Evolutionary conservation across 2,888 invertebrate species (phyloP), one percentile per base, ranked within the genome.

Genomic region (Drosophila anomelani): DNA sequence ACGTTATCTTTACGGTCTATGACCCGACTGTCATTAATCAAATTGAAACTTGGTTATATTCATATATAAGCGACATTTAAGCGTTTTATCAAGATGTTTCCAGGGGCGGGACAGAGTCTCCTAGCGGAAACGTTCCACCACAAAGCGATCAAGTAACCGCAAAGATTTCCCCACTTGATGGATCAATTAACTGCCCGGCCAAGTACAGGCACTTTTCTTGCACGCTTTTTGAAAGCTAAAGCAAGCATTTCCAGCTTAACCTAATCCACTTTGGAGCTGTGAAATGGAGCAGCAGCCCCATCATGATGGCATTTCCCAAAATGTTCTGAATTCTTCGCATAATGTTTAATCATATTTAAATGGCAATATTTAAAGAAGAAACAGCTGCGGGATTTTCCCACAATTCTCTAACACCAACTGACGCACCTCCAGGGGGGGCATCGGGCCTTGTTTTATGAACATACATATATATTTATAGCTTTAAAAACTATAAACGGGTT

Each of bases 181-280:
- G 43, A 26, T 17, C 32, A 32, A 55, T 56, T 39, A 36, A 12
- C 44, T 15, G 9, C 2, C 15, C 32, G 34, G 10, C 12, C 34
- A 34, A 44, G n/a, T 23, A 57, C 34, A 34, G 15, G 12, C 17
- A 51, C 17, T 55, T 7, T n/a, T 55, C 32, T 23, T 17, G n/a
- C 26, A 8, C 4, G 10, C 26, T 26, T 23, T 8, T 26, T 26
- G 4, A 4, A 26, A 6, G 26, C 29, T 26, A 64, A 36, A 23
- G 13, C 9, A 49, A 49, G 54, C 66, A 38, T n/a, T 34, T 13
- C 10, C n/a, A 23, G 23, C 68, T 36, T 17, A 56, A 68, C 68
- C 68, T 68, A 67, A 56, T 68, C 68, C 41, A 68, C 68, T 68
- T 68, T 68, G 13, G n/a, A 7, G 36, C 34, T 56, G 55, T 26